Conservation (phyloP, 2,888 invertebrate species). For the Nasonovia ribisnigri region DNA sequence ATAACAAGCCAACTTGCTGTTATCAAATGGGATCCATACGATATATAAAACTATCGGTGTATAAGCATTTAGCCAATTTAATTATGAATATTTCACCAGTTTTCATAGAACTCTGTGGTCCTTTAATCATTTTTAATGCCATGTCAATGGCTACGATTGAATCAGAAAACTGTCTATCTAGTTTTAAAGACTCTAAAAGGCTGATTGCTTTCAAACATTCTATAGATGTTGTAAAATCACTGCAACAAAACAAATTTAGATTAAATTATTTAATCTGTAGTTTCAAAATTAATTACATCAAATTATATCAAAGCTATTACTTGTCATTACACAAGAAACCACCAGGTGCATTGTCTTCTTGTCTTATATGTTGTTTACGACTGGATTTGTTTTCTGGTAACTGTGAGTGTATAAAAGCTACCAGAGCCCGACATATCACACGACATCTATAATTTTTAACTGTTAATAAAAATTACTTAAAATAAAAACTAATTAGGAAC, state of each 20-base stretch:
- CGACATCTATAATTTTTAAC: conserved; percentile 74
- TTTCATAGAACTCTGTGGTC: conserved; percentile 74
- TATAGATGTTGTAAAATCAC: conserved; percentile 70
- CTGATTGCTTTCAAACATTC: conserved; percentile 72
- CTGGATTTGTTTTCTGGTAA: conserved; percentile 71
- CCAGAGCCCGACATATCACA: conserved; percentile 73
- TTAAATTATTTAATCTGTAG: background rate
- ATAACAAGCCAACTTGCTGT: background rate
- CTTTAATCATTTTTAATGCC: conserved; percentile 72
- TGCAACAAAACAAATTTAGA: conserved; percentile 52
- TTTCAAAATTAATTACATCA: background rate
- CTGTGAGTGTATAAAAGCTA: conserved; percentile 74
- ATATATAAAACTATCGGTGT: conserved; percentile 69
- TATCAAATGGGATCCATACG: conserved; percentile 24
- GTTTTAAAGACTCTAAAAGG: conserved; percentile 70
- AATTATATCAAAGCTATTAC: conserved; percentile 13
- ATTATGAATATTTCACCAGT: conserved; percentile 72
- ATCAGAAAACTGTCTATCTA: conserved; percentile 72
- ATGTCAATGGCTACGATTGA: conserved; percentile 71
- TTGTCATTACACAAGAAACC: conserved; percentile 57
- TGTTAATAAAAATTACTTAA: background rate
- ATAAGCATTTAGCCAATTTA: conserved; percentile 73
- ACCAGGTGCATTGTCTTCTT: conserved; percentile 53
- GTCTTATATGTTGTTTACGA: conserved; percentile 59
- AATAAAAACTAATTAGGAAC: background rate